A percentile compares a stretch with the other conserved stretches of the same genome.
These are phyloP conservation scores for Chloroceryle aenea DNA, from an alignment of 2,113 vertebrate genomes.

Conservation along the genomic window DNA sequence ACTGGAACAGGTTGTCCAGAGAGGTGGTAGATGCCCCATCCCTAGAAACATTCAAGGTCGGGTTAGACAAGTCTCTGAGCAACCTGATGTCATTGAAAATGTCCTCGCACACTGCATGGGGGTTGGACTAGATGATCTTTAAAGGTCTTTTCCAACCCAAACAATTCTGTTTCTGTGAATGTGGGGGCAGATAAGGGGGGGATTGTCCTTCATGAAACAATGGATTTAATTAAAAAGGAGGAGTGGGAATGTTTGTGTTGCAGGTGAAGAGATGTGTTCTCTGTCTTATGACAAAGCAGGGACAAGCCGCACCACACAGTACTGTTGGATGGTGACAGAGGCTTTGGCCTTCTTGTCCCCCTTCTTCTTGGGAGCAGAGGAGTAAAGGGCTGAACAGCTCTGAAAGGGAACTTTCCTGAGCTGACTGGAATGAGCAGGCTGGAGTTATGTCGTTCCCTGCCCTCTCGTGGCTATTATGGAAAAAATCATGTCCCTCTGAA, in stretches of 20 bases:
- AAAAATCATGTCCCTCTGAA: background rate
- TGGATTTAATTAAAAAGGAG: background rate
- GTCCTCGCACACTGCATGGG: background rate
- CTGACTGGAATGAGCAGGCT: background rate
- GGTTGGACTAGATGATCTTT: background rate
- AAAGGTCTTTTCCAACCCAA: background rate
- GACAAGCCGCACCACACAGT: background rate
- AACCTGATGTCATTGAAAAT: background rate
- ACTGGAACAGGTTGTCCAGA: background rate
- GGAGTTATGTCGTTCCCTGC: background rate
- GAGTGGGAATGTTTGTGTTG: background rate
- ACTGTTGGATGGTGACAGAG: background rate
- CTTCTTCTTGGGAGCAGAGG: background rate
- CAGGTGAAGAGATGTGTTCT: background rate
- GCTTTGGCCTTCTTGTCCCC: fast-evolving
- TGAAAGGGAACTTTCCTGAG: background rate
- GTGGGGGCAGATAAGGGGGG: background rate
- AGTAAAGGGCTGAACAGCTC: background rate
- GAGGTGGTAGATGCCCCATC: background rate
- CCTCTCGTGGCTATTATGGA: slow-evolving; percentile 41
- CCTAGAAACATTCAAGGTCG: background rate
- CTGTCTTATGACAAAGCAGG: background rate
- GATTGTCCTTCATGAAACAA: background rate
- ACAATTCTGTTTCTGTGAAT: background rate
- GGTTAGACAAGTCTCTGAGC: background rate